Conservation (phyloP, 2,888 invertebrate genomes). For the Chirona hameri region DNA sequence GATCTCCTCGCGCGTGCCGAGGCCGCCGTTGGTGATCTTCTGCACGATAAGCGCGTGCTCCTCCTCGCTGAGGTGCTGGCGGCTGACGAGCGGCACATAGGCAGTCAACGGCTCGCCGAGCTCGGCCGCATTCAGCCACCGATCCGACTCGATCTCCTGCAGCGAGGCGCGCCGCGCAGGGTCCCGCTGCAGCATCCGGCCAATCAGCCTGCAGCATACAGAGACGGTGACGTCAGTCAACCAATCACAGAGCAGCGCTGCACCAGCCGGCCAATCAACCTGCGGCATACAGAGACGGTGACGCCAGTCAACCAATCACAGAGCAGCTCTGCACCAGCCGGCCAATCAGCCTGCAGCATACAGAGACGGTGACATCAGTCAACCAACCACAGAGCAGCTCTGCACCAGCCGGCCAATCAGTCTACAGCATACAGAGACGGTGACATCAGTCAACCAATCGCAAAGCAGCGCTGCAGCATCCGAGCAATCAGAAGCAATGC, state of each 20-base stretch:
- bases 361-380: neutral
- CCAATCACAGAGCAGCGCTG: constrained; percentile 88
- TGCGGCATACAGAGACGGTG: constrained; percentile 45
- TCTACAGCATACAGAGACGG: constrained; percentile 50
- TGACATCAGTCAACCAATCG: constrained; percentile 66
- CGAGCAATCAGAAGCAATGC: constrained; percentile 65
- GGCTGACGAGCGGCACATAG: constrained; percentile 77
- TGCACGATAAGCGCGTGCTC: constrained; percentile 88
- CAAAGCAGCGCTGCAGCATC: constrained; percentile 94
- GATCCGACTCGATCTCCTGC: constrained; percentile 78
- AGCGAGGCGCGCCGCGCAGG: constrained; percentile 86
- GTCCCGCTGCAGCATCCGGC: constrained; percentile 87
- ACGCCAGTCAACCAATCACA: constrained; percentile 60
- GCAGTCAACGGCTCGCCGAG: constrained; percentile 44
- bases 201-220: constrained; percentile 65
- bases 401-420: constrained; percentile 91
- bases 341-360: constrained; percentile 68
- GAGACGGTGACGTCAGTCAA: constrained; percentile 55
- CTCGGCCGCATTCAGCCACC: constrained; percentile 59
- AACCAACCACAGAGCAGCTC: constrained; percentile 66
- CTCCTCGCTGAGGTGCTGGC: constrained; percentile 84
- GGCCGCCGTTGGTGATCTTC: constrained; percentile 93
- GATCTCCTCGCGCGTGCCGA: constrained; percentile 91
- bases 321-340: constrained; percentile 93
- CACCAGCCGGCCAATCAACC: constrained; percentile 87